Conservation (phyloP, 2,888 invertebrate species). For the Blastobasis lacticolella region DNA sequence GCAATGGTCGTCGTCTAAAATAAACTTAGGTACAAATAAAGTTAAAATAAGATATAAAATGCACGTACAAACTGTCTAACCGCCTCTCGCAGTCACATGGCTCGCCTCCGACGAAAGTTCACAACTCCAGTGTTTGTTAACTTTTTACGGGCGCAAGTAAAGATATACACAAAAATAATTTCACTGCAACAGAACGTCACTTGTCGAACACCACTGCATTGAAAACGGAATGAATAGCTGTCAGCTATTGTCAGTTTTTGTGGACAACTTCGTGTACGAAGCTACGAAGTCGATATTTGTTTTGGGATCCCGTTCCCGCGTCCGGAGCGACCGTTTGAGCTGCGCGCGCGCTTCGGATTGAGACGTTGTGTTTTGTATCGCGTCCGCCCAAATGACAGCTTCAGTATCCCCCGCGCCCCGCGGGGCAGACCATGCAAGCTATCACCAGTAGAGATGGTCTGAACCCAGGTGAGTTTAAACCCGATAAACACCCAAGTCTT, state of each 20-base stretch:
- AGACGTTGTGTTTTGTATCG: constrained; percentile 35
- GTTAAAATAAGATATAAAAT: constrained; percentile 44
- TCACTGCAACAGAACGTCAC: constrained; percentile 38
- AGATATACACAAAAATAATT: constrained; percentile 39
- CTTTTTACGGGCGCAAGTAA: constrained; percentile 43
- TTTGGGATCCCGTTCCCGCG: constrained; percentile 16
- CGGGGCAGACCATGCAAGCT: background rate
- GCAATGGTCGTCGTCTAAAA: constrained; percentile 20
- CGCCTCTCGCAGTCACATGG: constrained; percentile 62
- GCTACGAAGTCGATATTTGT: constrained; percentile 24
- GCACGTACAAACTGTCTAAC: constrained; percentile 55
- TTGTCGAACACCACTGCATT: constrained; percentile 20
- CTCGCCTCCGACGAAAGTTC: constrained; percentile 55
- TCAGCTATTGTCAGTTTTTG: constrained; percentile 7
- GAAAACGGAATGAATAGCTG: constrained; percentile 2
- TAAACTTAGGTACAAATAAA: constrained; percentile 46
- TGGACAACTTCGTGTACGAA: background rate
- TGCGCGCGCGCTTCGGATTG: constrained; percentile 53
- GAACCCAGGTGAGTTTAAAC: no score
- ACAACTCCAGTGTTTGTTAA: constrained; percentile 52
- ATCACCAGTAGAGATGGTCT: background rate
- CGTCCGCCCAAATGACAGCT: constrained; percentile 51
- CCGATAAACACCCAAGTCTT: no score
- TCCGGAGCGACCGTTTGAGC: constrained; percentile 23
- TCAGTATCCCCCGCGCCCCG: constrained; percentile 22